Conservation (phyloP, 1,140 invertebrate species). For the Manduca sexta region DNA sequence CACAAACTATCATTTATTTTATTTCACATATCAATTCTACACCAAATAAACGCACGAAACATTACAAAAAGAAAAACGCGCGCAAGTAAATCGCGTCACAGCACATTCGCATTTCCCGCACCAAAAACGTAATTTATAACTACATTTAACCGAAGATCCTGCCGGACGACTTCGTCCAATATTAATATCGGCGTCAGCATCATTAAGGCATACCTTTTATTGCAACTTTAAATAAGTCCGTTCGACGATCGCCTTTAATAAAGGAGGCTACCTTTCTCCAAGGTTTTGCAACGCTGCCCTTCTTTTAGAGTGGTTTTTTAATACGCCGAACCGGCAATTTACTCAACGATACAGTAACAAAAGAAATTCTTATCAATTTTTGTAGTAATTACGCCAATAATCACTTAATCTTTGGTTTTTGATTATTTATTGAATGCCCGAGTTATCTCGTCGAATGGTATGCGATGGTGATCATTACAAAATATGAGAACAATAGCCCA, state of each 20-base stretch:
- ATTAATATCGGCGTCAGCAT: constrained; percentile 66
- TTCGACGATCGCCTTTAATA: constrained; percentile 61
- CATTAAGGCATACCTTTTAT: constrained; percentile 73
- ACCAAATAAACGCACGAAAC: no score
- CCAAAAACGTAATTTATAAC: constrained; percentile 68
- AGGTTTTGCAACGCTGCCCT: constrained; percentile 62
- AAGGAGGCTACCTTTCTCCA: constrained; percentile 66
- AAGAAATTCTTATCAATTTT: constrained; percentile 45
- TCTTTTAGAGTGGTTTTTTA: constrained; percentile 53
- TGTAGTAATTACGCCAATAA: constrained; percentile 21
- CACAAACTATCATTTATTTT: no score
- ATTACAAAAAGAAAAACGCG: no score
- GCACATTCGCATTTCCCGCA: constrained; percentile 24
- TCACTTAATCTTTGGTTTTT: constrained; percentile 18
- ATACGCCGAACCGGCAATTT: constrained; percentile 33
- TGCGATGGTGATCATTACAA: no score
- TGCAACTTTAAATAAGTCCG: constrained; percentile 69
- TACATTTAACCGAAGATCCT: constrained; percentile 56
- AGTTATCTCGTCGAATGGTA: no score
- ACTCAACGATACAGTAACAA: constrained; percentile 30
- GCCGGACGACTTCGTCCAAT: constrained; percentile 51
- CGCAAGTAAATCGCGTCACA: neutral
- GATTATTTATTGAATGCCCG: constrained; percentile 31
- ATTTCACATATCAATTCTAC: no score
- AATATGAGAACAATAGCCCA: no score